A percentile compares a stretch with the other conserved stretches of the same genome.
phyloP scores from a whole-genome alignment of 1,140 invertebrate genomes.

The Babylonia areolata region DNA sequence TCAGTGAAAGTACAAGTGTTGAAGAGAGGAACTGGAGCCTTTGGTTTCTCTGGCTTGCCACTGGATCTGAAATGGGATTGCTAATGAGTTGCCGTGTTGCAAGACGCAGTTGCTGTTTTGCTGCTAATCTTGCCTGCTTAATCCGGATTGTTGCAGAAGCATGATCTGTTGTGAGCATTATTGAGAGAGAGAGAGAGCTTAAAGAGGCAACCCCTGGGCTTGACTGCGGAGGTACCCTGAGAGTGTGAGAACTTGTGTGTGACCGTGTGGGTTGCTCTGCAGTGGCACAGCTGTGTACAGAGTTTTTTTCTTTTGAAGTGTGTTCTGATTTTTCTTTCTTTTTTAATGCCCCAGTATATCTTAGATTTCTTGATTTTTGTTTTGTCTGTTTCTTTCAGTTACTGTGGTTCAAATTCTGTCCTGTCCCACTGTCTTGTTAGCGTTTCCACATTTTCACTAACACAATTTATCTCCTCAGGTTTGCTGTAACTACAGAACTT shows the following conservation, averaged over 20 bases:
- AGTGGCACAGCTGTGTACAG: not conserved
- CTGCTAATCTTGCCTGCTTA: not conserved
- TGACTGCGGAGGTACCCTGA: not conserved
- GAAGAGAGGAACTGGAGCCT: too few species aligned
- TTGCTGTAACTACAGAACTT: not conserved
- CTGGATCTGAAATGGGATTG: too few species aligned
- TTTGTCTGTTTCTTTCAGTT: not conserved
- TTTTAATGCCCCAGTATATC: not conserved
- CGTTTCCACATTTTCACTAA: not conserved
- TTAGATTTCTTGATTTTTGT: not conserved
- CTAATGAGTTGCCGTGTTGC: too few species aligned
- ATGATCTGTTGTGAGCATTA: conserved; percentile 7
- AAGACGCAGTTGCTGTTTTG: not conserved
- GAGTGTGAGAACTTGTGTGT: not conserved
- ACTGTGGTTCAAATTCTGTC: not conserved
- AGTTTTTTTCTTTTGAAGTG: not conserved
- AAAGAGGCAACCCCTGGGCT: not conserved
- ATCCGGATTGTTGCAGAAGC: conserved; percentile 1
- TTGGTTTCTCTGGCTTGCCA: too few species aligned
- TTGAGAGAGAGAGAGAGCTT: not conserved
- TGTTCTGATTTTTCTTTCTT: not conserved
- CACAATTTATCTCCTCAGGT: too few species aligned
- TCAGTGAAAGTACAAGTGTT: too few species aligned
- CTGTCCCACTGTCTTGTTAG: not conserved
- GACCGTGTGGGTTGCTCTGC: not conserved